Conservation (phyloP, 2,113 vertebrate genomes). For the Phylloscopus whistleri region DNA sequence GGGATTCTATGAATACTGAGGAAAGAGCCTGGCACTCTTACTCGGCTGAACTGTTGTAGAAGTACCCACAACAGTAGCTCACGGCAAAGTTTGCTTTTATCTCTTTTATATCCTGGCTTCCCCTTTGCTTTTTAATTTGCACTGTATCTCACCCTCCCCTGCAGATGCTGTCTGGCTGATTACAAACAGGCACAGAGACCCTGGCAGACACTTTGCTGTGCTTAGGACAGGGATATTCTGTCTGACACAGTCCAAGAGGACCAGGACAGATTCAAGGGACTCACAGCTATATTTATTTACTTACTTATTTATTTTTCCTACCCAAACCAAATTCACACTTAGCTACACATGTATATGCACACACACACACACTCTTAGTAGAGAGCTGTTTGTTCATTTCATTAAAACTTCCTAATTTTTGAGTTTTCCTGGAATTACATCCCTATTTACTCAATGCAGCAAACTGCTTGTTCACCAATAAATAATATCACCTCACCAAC, state of each 20-base stretch:
- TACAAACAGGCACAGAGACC: background rate
- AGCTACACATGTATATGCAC: background rate
- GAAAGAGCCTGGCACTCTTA: background rate
- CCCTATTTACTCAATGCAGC: background rate
- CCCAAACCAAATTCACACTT: background rate
- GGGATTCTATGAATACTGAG: background rate
- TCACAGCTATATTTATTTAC: background rate
- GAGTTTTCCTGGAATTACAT: background rate
- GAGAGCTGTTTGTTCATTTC: background rate
- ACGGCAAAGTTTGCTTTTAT: background rate
- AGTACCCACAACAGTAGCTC: background rate
- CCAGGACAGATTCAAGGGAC: background rate
- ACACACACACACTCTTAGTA: background rate
- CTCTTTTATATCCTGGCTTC: background rate
- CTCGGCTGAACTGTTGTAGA: background rate
- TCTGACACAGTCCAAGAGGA: background rate
- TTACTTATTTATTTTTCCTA: background rate
- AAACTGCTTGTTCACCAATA: background rate
- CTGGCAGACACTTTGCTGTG: background rate
- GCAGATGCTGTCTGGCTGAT: background rate
- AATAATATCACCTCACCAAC: background rate
- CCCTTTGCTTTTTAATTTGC: background rate
- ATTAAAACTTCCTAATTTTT: background rate
- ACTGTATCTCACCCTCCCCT: background rate
- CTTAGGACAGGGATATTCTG: background rate